Base-by-base conservation (phyloP, 1,140 invertebrate genomes). In the Neuroterus valhalla region DNA sequence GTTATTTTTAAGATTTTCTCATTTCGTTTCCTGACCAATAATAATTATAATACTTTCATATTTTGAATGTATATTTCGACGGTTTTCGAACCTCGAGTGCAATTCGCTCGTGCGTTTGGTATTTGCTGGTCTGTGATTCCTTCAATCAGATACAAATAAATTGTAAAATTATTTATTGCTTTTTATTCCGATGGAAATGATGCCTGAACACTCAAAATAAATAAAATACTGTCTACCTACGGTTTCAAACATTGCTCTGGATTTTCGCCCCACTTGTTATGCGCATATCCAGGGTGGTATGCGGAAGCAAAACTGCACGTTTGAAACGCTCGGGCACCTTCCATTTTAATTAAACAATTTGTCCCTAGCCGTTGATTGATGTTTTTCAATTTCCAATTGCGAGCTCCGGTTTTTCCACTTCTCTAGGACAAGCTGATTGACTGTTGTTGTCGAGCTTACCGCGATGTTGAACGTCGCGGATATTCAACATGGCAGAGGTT, bases 341-440 rank as follows among this genome's bases (percentile, higher is more conserved):
- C 73, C 75, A 75, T 77, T 80, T 80, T 80, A 74, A 80, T 80
- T 80, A 77, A 80, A 80, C 73, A 77, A 77, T 80, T 71, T 75
- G 73, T 70, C 72, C 66, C 72, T 50, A 42, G 74, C 68, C 75
- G 72, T 73, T 75, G 72, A 77, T 75, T 79, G 73, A 77, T 70
- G 75, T 79, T 79, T 69, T 79, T 79, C 72, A 68, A 73, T 77
- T 75, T 71, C 71, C 70, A 70, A 42, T 38, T 48, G 45, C 15
- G 46, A 38, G 74, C 68, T 62, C 73, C 67, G 15, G 73, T 76
- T 77, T 77, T 79, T 66, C 31, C 43, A 17, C 26, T 19, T 55
- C 21, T 67, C 55, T 50, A 17, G 31, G 42, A 14, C 48, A 78
- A 72, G 66, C 71, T 78, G 76, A 78, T 78, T 42, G 70, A 72